Evolutionary conservation across 1,140 invertebrate species (phyloP).

Genomic region (Drosophila busckii): DNA sequence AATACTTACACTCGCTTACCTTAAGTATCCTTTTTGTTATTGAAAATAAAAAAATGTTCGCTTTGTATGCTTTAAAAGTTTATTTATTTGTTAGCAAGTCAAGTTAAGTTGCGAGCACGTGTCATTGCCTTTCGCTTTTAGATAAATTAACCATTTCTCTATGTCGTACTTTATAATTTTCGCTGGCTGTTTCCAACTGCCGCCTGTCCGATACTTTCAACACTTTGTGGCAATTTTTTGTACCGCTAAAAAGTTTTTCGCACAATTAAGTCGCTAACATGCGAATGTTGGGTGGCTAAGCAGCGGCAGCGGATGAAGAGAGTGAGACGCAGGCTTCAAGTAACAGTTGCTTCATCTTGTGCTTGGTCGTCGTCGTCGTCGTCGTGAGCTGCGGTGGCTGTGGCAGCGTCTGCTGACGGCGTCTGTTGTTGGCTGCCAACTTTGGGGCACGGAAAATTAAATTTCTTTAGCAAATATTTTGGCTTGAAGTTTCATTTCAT

Average conservation of each 20-base stretch:
- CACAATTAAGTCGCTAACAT: constrained; percentile 50
- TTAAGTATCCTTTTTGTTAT: no score
- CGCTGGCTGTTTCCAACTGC: constrained; percentile 10
- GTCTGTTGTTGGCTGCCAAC: constrained; percentile 12
- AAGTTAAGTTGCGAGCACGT: no score
- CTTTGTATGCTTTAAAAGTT: no score
- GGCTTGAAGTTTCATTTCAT: constrained; percentile 32
- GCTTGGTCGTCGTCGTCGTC: neutral
- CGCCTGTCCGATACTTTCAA: constrained; percentile 48
- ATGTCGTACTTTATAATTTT: constrained; percentile 46
- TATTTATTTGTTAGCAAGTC: no score
- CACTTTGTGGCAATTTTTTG: constrained; percentile 51
- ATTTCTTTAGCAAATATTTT: constrained; percentile 30
- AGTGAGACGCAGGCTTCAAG: neutral
- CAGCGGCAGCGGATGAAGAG: constrained; percentile 8
- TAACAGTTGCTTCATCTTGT: neutral
- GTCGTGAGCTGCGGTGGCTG: neutral
- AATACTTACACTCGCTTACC: no score
- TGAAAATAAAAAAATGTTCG: no score
- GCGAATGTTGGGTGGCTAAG: constrained; percentile 20
- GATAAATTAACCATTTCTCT: constrained; percentile 19
- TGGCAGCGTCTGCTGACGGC: constrained; percentile 15
- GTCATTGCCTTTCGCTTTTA: neutral
- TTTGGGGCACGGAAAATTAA: constrained; percentile 24
- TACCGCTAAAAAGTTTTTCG: constrained; percentile 48